Evolutionary conservation across 2,888 invertebrate genomes (phyloP), one percentile per base, ranked within the genome.

Genomic region (Euzetes globulus): DNA sequence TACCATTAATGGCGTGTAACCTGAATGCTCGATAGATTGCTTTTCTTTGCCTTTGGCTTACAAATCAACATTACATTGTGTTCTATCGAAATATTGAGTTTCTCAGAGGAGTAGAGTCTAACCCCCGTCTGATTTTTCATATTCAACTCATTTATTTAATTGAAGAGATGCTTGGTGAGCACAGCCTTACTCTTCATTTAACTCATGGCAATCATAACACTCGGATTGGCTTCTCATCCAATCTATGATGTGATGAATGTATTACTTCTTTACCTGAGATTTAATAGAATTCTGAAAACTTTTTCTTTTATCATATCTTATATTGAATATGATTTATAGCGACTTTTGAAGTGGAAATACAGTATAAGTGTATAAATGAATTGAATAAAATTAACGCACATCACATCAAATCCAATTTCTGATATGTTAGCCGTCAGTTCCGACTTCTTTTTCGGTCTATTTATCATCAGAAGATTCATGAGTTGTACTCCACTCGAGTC

Each of bases 381-480:
- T 58, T 58, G 25, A 29, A 58, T 58, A 58, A 58, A 58, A 58
- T 58, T 58, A 63, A 29, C 63, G 63, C 29, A 63, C n/a, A 13
- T 33, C 17, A 33, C 29, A 63, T 63, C 63, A 29, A 63, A 63
- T 55, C 25, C 55, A 55, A 55, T 55, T 17, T 63, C 13, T 63
- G 15, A 63, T 63, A n/a, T 33, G 29, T 33, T 63, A n/a, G n/a
- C 15, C 15, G 7, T 63, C 33, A 33, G 33, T n/a, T 63, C 33
- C 22, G 33, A 29, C 13, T 13, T 13, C 25, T 33, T 19, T 63
- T 63, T 63, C 33, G 63, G n/a, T 63, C 63, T 63, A 63, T 33
- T 63, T 63, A 33, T 63, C 15, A 60, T 27, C 41, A 41, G 52
- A 52, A 22, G 52, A 52, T 52, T 52, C 52, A 52, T 60, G 60